Conservation (phyloP, 2,888 invertebrate genomes). For the Drosophila quasianomalipes region DNA sequence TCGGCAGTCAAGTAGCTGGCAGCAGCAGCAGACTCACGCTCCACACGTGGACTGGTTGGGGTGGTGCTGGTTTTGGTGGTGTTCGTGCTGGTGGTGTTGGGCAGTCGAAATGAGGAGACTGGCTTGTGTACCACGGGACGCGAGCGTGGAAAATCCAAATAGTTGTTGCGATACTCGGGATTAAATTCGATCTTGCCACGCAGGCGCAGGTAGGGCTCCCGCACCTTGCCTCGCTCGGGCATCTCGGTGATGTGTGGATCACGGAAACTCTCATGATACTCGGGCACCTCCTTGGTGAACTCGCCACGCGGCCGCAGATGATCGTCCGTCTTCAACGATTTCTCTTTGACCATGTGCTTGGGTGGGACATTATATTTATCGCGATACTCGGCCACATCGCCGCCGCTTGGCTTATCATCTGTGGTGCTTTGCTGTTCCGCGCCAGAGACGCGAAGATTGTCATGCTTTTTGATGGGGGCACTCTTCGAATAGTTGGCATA, state of each 20-base stretch:
- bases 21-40: constrained; percentile 47
- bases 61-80: constrained; percentile 25
- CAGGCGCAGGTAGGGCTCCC: constrained; percentile 83
- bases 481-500: constrained; percentile 85
- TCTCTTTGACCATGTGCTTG: constrained; percentile 70
- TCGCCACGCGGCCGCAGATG: constrained; percentile 82
- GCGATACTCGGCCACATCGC: constrained; percentile 81
- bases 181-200: constrained; percentile 85
- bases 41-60: constrained; percentile 30
- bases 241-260: constrained; percentile 83
- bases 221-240: constrained; percentile 84
- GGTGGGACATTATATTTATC: constrained; percentile 83
- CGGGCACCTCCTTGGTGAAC: constrained; percentile 83
- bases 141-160: constrained; percentile 84
- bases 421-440: constrained; percentile 61
- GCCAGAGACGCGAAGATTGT: constrained; percentile 82
- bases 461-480: constrained; percentile 84
- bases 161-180: constrained; percentile 85
- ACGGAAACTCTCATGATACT: constrained; percentile 85
- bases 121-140: constrained; percentile 84
- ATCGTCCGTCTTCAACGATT: constrained; percentile 79
- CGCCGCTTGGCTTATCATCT: constrained; percentile 14
- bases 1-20: constrained; percentile 51
- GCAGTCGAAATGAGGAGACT: constrained; percentile 82
- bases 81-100: constrained; percentile 65